Base-by-base conservation (phyloP, 2,888 invertebrate species). In the Hypomecis punctinalis region DNA sequence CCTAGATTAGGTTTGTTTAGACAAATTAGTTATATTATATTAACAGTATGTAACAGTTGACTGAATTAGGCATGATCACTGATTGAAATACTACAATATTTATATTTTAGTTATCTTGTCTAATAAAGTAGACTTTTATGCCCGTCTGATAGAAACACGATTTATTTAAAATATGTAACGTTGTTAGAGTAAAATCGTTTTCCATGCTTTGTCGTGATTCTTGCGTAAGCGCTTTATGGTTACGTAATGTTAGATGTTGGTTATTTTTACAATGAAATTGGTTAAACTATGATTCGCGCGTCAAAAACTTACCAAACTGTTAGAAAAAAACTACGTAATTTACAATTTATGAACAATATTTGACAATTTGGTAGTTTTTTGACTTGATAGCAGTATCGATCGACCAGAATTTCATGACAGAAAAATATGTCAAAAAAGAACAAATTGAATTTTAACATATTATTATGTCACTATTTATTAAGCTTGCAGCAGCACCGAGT, bases 201-300 rank as follows among this genome's bases (percentile, higher is more conserved):
- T 52, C 52, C 52, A 52, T 52, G 52, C 52, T 52, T 52, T 33
- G 45, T 11, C 10, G 48, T 49, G 56, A 57, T 3, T 42, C 42
- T 63, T 43, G 53, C 48, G 39, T 43, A 59, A 59, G 59, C 57
- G 13, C 40, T 35, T 42, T 37, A 10, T 40, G 23, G 5, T 23
- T n/a, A 23, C 40, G 9, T 52, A 13, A 13, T 37, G 40, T 13
- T 39, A 56, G 13, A 47, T 45, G 45, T 36, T 0, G 3, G 9
- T 61, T n/a, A 43, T 33, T 45, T 51, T 40, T 35, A 42, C 9
- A 33, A 10, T 46, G 54, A 54, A 5, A 42, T 61, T 61, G 54
- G 39, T 45, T 33, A 35, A 2, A 47, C 9, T 42, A 11, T 54
- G 53, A 47, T 7, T 9, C 33, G n/a, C 23, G 5, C 5, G 11